These are phyloP conservation scores for Pteria penguin DNA, from an alignment of 2,888 invertebrate genomes.

Conservation along the genomic window DNA sequence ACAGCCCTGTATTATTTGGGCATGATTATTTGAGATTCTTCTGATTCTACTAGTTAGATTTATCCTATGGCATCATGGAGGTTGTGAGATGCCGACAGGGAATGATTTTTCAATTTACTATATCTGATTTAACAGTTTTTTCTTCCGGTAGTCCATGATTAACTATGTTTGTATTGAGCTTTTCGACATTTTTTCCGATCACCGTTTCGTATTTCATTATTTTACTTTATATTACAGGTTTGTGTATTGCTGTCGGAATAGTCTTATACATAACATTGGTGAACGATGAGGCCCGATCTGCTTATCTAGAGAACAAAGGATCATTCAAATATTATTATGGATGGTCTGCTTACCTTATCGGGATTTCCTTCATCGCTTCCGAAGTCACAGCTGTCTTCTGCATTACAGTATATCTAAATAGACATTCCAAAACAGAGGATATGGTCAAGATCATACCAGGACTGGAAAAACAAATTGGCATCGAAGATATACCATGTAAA, in stretches of 20 bases:
- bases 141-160: no score
- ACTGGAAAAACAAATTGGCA: slow-evolving; percentile 28
- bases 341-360: slow-evolving; percentile 41
- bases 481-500: not conserved
- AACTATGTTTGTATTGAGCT: no score
- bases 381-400: slow-evolving; percentile 40
- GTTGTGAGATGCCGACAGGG: no score
- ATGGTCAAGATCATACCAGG: slow-evolving; percentile 40
- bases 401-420: slow-evolving; percentile 32
- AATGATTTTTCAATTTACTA: no score
- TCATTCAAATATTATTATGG: slow-evolving; percentile 33
- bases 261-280: slow-evolving; percentile 42
- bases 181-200: no score
- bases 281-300: slow-evolving; percentile 39
- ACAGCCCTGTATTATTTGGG: no score
- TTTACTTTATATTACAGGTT: slow-evolving; percentile 27
- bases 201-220: no score
- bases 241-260: slow-evolving; percentile 43
- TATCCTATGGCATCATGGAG: no score
- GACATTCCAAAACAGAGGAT: slow-evolving; percentile 30
- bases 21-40: no score
- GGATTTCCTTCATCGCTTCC: slow-evolving; percentile 36
- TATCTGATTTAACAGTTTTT: no score
- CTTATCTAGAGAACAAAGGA: slow-evolving; percentile 18
- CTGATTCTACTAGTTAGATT: no score